These are phyloP conservation scores for Gallinago jamesoni DNA, from an alignment of 2,113 vertebrate genomes.

Conservation along the genomic window DNA sequence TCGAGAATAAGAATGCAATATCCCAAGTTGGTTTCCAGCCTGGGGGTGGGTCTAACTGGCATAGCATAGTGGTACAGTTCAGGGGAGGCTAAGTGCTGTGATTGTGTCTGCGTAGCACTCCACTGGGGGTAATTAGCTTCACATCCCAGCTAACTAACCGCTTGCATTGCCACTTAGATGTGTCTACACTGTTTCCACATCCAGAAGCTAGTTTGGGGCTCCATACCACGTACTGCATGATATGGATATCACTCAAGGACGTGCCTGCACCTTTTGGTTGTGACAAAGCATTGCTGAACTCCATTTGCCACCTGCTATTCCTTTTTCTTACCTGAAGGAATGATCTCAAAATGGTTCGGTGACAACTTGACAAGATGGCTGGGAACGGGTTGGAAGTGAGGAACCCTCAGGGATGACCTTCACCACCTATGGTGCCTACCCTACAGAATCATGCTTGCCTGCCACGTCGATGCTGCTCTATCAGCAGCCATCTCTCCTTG, in stretches of 20 bases:
- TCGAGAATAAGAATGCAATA: neutral
- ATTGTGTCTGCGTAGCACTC: neutral
- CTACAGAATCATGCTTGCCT: neutral
- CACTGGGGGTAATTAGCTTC: neutral
- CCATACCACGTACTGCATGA: accelerated
- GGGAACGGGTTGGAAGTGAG: neutral
- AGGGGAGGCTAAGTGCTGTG: neutral
- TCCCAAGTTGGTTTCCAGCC: neutral
- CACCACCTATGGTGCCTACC: accelerated
- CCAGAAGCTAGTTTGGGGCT: neutral
- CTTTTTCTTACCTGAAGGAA: neutral
- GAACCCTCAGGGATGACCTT: neutral
- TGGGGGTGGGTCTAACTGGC: neutral
- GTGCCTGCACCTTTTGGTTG: neutral
- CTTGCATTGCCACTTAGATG: neutral
- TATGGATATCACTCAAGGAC: neutral
- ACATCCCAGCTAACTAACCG: neutral
- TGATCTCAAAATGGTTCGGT: neutral
- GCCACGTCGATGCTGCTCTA: neutral
- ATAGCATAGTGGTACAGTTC: neutral
- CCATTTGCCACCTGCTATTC: neutral
- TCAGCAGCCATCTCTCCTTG: neutral
- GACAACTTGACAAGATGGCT: neutral
- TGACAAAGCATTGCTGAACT: neutral
- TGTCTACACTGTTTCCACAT: neutral